Evolutionary conservation across 2,888 invertebrate genomes (phyloP).

Genomic region (Rhagonycha fulva): DNA sequence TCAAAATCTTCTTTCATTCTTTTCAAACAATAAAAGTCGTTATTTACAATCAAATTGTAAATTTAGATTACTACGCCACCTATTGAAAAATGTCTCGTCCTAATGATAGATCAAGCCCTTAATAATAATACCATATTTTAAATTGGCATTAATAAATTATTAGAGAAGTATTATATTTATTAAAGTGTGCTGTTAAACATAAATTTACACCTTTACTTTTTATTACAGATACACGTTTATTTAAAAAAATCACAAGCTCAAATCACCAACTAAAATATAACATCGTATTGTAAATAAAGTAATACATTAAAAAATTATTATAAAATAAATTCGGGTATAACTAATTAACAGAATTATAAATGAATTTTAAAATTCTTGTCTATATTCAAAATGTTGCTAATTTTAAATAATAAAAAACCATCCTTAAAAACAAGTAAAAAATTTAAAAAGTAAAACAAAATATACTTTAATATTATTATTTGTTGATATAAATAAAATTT

Average conservation of each 20-base stretch:
- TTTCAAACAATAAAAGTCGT: no score
- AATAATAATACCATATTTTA: no score
- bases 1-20: no score
- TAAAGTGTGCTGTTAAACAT: slow-evolving; percentile 23
- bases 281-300: slow-evolving; percentile 6
- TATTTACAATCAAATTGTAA: no score
- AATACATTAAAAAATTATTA: not conserved
- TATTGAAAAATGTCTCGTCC: no score
- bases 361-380: not conserved
- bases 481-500: not conserved
- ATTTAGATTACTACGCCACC: no score
- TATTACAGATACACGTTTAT: slow-evolving; percentile 16
- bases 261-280: slow-evolving; percentile 19
- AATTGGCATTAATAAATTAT: no score
- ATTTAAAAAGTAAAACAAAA: not conserved
- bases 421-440: not conserved
- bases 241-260: slow-evolving; percentile 21
- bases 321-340: not conserved
- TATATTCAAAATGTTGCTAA: not conserved
- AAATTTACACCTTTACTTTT: slow-evolving; percentile 14
- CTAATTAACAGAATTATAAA: slow-evolving; percentile 1
- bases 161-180: slow-evolving; percentile 16
- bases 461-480: not conserved
- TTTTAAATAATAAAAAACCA: not conserved
- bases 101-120: no score